phyloP scores from a whole-genome alignment of 2,797 vertebrate species.

The Tapirus indicus region DNA sequence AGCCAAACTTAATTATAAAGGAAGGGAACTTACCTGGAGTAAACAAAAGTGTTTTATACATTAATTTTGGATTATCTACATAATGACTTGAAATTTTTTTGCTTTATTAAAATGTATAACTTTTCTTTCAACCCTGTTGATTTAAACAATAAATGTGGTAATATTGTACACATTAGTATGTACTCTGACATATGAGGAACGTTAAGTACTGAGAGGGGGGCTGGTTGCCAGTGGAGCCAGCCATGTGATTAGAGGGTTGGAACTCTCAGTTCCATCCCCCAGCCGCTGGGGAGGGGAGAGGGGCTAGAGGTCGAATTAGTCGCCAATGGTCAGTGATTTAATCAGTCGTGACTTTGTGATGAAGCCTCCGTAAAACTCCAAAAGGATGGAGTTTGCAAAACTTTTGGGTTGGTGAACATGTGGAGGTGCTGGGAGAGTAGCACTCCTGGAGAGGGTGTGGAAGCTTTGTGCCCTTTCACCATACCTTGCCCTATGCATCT shows the following conservation, averaged over 20 bases:
- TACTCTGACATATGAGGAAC: not conserved
- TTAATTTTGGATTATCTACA: not conserved
- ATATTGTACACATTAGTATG: not conserved
- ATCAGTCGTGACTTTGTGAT: not conserved
- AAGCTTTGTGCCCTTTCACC: not conserved
- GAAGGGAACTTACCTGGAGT: not conserved
- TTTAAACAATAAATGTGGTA: not conserved
- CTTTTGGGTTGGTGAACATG: not conserved
- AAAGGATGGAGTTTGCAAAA: not conserved
- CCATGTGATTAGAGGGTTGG: not conserved
- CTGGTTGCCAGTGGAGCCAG: not conserved
- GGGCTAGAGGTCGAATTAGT: not conserved
- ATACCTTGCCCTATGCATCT: not conserved
- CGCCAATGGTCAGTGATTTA: not conserved
- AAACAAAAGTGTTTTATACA: not conserved
- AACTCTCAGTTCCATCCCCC: not conserved
- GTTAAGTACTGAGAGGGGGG: not conserved
- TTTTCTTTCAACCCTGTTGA: not conserved
- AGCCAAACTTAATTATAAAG: not conserved
- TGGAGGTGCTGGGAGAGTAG: not conserved
- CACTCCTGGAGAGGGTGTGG: not conserved
- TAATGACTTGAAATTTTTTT: slow-evolving; percentile 18
- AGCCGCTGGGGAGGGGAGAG: not conserved
- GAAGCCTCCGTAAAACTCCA: not conserved
- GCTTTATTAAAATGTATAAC: not conserved